phyloP scores from a whole-genome alignment of 2,888 invertebrate species.

The Caenorhabditis doughertyi region DNA sequence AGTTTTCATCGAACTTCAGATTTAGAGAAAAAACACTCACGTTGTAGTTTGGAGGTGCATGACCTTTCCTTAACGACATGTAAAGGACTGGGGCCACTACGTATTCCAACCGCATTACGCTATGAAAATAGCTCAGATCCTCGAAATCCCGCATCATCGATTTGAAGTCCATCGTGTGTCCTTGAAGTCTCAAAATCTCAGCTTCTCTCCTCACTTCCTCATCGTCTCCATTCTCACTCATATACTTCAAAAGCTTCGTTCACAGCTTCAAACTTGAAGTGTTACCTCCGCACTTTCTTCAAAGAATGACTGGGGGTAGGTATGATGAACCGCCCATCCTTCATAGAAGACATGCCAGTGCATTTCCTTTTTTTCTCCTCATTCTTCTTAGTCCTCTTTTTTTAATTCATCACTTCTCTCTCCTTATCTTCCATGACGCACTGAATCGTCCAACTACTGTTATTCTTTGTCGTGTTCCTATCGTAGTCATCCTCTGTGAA shows the following conservation, averaged over 20 bases:
- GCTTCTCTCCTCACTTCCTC: not conserved
- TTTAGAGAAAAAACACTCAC: not conserved
- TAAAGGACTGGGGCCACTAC: not conserved
- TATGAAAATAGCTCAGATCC: not conserved
- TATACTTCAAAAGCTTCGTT: not conserved
- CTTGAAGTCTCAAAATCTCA: not conserved
- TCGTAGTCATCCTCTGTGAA: not conserved
- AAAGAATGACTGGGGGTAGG: not conserved
- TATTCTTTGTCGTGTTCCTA: no score
- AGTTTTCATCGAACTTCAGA: no score
- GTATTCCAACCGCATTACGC: not conserved
- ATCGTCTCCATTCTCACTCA: not conserved
- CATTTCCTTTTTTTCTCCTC: not conserved
- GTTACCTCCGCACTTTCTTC: not conserved
- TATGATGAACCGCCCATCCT: not conserved
- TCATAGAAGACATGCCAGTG: not conserved
- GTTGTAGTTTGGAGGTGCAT: not conserved
- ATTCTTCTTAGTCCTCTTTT: no score
- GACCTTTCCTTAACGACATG: not conserved
- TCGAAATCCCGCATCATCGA: not conserved
- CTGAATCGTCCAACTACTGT: no score
- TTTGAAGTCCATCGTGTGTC: not conserved
- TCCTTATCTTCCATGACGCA: no score
- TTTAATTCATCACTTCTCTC: no score
- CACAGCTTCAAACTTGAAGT: not conserved